Percentiles rank a stretch among this genome's conserved stretches.
phyloP scores from a whole-genome alignment of 2,888 invertebrate species.

The Enoplolaimus lenunculus region DNA sequence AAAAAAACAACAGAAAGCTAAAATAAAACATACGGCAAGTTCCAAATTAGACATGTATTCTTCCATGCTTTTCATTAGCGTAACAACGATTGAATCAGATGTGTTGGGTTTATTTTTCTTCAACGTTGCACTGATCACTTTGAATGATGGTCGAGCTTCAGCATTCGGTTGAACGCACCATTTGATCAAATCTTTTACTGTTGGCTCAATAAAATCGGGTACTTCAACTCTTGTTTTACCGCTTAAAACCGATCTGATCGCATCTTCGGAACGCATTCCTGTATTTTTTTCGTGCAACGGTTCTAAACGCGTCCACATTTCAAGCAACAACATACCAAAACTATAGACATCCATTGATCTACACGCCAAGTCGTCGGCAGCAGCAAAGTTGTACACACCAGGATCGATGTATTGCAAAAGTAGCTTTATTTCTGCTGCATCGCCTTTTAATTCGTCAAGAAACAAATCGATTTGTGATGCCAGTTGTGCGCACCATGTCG shows the following conservation, averaged over 20 bases:
- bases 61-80: conserved; percentile 7
- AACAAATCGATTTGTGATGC: not conserved
- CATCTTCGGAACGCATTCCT: not conserved
- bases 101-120: not conserved
- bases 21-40: no score
- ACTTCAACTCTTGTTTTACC: not conserved
- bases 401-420: not conserved
- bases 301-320: not conserved
- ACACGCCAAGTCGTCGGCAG: not conserved
- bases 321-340: not conserved
- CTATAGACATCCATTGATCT: not conserved
- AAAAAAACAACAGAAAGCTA: no score
- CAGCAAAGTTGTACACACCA: not conserved
- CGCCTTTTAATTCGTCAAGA: not conserved
- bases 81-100: not conserved
- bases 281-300: conserved; percentile 7
- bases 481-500: not conserved
- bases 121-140: not conserved
- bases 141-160: not conserved
- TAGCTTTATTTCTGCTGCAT: not conserved
- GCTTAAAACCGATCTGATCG: not conserved
- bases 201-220: not conserved
- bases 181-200: not conserved
- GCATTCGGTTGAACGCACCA: not conserved
- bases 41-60: not conserved